A percentile compares a stretch with the other conserved stretches of the same genome.
These are phyloP conservation scores for Stichodactyla helianthus DNA, from an alignment of 64 coral and sea anemone genomes.

Conservation along the genomic window DNA sequence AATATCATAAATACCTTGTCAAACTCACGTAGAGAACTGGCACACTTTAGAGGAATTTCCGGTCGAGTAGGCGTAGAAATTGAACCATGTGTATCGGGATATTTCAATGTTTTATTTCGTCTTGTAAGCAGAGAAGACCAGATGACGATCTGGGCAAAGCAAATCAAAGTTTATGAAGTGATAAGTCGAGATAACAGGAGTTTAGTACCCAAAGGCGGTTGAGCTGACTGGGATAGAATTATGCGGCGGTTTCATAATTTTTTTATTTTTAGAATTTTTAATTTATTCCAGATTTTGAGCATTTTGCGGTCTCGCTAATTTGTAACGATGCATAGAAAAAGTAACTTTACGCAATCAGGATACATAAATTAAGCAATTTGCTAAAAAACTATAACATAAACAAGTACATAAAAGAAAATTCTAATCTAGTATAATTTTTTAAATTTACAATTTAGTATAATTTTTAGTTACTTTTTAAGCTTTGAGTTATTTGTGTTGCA, in stretches of 20 bases:
- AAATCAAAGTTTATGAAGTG: neutral
- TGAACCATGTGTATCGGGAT: neutral
- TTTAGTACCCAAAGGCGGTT: neutral
- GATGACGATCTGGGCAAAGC: neutral
- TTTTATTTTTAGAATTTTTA: neutral
- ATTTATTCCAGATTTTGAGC: neutral
- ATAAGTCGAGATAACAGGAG: neutral
- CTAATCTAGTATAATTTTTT: neutral
- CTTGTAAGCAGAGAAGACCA: neutral
- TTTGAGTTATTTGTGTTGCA: neutral
- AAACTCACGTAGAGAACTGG: neutral
- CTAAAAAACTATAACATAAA: neutral
- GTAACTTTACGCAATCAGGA: neutral
- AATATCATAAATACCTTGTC: neutral
- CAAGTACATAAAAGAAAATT: neutral
- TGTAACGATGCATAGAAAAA: neutral
- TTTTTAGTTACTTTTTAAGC: neutral
- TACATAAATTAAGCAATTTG: conserved; percentile 1
- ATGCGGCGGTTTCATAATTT: neutral
- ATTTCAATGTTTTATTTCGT: neutral
- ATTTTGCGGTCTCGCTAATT: neutral
- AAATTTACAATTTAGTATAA: neutral
- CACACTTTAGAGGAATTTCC: neutral
- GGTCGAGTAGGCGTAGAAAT: neutral
- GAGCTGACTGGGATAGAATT: neutral